A percentile compares a stretch with the other conserved stretches of the same genome.
Evolutionary conservation across 2,888 invertebrate genomes (phyloP).

Genomic region (Chalcis sispes): DNA sequence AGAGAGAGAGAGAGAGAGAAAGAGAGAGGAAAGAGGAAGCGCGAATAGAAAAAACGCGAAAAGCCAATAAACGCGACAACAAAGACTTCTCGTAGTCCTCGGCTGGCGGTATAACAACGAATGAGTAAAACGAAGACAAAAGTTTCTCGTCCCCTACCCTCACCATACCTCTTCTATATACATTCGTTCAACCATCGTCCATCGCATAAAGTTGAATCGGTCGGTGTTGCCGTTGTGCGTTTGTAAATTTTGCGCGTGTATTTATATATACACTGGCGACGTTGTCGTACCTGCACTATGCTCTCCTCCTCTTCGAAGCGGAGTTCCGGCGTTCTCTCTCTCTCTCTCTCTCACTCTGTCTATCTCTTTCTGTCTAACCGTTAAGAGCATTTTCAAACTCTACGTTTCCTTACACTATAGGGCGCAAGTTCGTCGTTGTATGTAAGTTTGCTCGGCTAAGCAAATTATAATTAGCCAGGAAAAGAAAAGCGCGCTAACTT

Average conservation of each 20-base stretch:
- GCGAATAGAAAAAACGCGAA: too few species aligned
- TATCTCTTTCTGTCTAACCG: background rate
- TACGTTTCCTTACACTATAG: background rate
- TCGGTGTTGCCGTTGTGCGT: background rate
- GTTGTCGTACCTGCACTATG: too few species aligned
- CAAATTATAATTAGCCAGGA: conserved; percentile 64
- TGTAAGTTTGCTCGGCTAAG: background rate
- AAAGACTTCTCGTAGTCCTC: too few species aligned
- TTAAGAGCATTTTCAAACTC: conserved; percentile 24
- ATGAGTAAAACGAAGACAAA: background rate
- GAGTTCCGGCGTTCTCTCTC: conserved; percentile 36
- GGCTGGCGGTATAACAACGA: too few species aligned
- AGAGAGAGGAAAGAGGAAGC: too few species aligned
- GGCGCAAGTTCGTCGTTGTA: background rate
- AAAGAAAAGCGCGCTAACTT: background rate
- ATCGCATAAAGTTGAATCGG: conserved; percentile 35
- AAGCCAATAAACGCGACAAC: too few species aligned
- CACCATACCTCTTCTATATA: too few species aligned
- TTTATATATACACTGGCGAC: background rate
- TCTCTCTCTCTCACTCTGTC: background rate
- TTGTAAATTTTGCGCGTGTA: conserved; percentile 18
- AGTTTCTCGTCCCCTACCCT: conserved; percentile 1
- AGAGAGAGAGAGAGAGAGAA: too few species aligned
- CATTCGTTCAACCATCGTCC: too few species aligned
- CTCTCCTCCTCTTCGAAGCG: conserved; percentile 6